Conservation (phyloP, 2,797 vertebrate species). For the Thalassophryne amazonica region DNA sequence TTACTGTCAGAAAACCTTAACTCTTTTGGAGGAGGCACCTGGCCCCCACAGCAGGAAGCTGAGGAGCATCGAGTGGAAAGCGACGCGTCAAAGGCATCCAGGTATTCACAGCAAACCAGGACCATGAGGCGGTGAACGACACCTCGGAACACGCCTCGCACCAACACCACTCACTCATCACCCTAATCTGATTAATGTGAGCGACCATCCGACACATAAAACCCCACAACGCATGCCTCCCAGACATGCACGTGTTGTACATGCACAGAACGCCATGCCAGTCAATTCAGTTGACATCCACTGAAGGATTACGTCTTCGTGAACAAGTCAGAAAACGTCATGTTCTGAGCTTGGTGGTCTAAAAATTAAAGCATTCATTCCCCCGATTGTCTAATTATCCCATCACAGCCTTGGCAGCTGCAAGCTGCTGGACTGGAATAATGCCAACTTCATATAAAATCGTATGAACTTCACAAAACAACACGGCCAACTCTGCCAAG, state of each 20-base stretch:
- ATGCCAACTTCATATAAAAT: constrained; percentile 60
- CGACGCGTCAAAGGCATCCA: constrained; percentile 39
- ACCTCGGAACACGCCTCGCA: constrained; percentile 17
- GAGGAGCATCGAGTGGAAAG: constrained; percentile 3
- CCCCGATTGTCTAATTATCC: constrained; percentile 45
- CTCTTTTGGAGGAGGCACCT: constrained; percentile 61
- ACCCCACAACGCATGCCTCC: background rate
- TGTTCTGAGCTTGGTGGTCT: background rate
- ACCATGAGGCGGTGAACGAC: constrained; percentile 39
- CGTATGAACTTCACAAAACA: constrained; percentile 50
- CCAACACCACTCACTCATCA: constrained; percentile 26
- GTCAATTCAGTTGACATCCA: background rate
- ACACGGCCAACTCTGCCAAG: constrained; percentile 42
- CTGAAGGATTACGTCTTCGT: background rate
- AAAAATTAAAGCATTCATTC: constrained; percentile 41
- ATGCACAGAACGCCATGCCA: background rate
- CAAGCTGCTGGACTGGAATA: constrained; percentile 46
- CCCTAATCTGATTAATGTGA: constrained; percentile 16
- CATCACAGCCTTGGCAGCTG: constrained; percentile 55
- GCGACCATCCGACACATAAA: constrained; percentile 1
- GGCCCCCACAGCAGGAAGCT: constrained; percentile 58
- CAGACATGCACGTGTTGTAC: background rate
- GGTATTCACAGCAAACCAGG: constrained; percentile 9
- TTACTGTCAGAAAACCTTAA: constrained; percentile 38
- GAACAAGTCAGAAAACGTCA: constrained; percentile 10